phyloP scores from a whole-genome alignment of 1,140 invertebrate species.

The Heliothis subflexa region DNA sequence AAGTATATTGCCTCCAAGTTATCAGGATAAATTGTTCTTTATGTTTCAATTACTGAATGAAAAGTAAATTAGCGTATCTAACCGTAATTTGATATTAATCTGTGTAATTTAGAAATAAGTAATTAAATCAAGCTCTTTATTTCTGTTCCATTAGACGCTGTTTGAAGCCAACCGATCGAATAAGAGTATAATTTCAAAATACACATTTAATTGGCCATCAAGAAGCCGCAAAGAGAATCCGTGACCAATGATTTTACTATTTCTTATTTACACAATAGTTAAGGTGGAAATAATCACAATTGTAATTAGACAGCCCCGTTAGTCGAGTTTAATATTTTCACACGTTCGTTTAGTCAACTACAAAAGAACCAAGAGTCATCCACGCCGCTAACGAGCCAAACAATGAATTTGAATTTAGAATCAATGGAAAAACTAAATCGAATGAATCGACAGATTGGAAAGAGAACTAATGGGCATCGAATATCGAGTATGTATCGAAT shows the following conservation, averaged over 20 bases:
- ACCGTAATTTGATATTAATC: neutral
- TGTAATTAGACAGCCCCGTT: constrained; percentile 50
- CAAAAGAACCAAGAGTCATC: constrained; percentile 67
- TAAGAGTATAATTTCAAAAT: constrained; percentile 31
- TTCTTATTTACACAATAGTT: constrained; percentile 26
- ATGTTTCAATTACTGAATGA: neutral
- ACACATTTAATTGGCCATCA: constrained; percentile 30
- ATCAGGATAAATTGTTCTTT: too few species aligned
- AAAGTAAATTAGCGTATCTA: neutral
- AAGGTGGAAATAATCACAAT: constrained; percentile 49
- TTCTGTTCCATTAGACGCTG: neutral
- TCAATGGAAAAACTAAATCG: constrained; percentile 79
- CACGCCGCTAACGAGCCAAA: constrained; percentile 64
- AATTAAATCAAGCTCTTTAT: neutral
- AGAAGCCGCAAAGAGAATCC: constrained; percentile 12
- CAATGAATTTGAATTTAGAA: constrained; percentile 74
- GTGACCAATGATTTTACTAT: constrained; percentile 30
- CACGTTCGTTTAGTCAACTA: constrained; percentile 68
- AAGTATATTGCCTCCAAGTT: too few species aligned
- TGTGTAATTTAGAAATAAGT: constrained; percentile 5
- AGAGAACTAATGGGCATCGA: constrained; percentile 65
- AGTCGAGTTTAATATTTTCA: constrained; percentile 66
- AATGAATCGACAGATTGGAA: constrained; percentile 77
- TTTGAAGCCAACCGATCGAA: neutral
- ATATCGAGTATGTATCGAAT: constrained; percentile 59